Evolutionary conservation across 2,113 vertebrate genomes (phyloP), one percentile per base, ranked within the genome.

Genomic region (Sphaerodactylus townsendi): DNA sequence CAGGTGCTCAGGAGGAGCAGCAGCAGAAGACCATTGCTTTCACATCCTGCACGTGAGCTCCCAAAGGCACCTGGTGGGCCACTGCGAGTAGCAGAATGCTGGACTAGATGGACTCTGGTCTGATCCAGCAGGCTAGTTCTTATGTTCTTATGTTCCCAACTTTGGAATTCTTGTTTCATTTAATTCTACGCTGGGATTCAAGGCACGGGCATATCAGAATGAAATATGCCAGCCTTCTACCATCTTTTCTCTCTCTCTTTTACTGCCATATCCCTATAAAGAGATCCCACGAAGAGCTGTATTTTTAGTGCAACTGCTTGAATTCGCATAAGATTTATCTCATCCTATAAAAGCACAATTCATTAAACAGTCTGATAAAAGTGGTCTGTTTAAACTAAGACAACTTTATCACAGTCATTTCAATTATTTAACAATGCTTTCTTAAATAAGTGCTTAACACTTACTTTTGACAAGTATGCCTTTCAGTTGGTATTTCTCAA

Each of bases 321-420:
- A 94, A 93, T 94, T 94, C 95, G 89, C 92, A 88, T 95, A 93
- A 96, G 95, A 96, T 96, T 96, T 97, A 96, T 96, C 92, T 96
- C 93, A 94, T 64, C 93, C 94, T 95, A 96, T 96, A 96, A 97
- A 97, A 95, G 93, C 95, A 97, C 95, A 96, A 97, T 97, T 97
- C 96, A 97, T 97, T 96, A 96, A 96, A 96, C 92, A 96, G 95
- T 96, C 92, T 94, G 93, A 96, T 95, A 96, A 96, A 95, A 95
- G 94, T 94, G 94, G 95, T 96, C 94, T 96, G 92, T 96, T 97
- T 96, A 96, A 97, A 96, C 94, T 90, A 96, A 95, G 95, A 93
- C 95, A 96, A 95, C 96, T 97, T 96, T 96, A 97, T 97, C 96
- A 96, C 95, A 95, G 95, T 95, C 96, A 95, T 91, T 94, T 96